Percentiles rank a stretch among this genome's conserved stretches.
These are phyloP conservation scores for Pinctada fucata DNA, from an alignment of 2,888 invertebrate genomes.

Conservation along the genomic window DNA sequence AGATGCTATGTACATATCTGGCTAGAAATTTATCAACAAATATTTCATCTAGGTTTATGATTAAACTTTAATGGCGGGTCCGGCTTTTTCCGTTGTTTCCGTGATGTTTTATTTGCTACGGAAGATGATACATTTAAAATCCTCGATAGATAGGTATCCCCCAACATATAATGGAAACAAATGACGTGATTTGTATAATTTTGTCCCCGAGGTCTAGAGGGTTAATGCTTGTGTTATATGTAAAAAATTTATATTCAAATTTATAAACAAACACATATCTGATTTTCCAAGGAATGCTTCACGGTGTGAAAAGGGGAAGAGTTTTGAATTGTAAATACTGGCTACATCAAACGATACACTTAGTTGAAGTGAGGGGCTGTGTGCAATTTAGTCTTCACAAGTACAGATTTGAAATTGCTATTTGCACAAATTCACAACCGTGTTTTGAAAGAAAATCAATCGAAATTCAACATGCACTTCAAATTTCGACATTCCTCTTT, in stretches of 20 bases:
- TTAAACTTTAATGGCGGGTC: constrained; percentile 24
- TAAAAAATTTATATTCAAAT: constrained; percentile 21
- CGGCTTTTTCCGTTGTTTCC: constrained; percentile 25
- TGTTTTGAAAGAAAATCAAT: constrained; percentile 3
- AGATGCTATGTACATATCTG: constrained; percentile 23
- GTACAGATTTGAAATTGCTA: constrained; percentile 1
- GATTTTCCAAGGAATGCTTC: background rate
- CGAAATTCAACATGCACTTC: background rate
- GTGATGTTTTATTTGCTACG: constrained; percentile 13
- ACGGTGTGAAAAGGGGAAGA: background rate
- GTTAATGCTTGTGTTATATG: constrained; percentile 37
- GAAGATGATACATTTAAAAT: constrained; percentile 29
- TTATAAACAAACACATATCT: constrained; percentile 1
- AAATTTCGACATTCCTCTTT: background rate
- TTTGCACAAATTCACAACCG: background rate
- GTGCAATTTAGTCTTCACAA: background rate
- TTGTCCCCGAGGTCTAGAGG: constrained; percentile 18
- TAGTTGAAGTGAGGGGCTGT: background rate
- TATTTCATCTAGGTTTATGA: constrained; percentile 29
- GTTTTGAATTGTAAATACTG: background rate
- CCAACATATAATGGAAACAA: constrained; percentile 38
- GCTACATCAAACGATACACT: background rate
- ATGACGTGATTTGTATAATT: constrained; percentile 37
- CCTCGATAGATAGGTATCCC: constrained; percentile 27
- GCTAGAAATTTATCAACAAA: constrained; percentile 26